Base-by-base conservation (phyloP, 1,140 invertebrate genomes). In the Drepana arcuata region DNA sequence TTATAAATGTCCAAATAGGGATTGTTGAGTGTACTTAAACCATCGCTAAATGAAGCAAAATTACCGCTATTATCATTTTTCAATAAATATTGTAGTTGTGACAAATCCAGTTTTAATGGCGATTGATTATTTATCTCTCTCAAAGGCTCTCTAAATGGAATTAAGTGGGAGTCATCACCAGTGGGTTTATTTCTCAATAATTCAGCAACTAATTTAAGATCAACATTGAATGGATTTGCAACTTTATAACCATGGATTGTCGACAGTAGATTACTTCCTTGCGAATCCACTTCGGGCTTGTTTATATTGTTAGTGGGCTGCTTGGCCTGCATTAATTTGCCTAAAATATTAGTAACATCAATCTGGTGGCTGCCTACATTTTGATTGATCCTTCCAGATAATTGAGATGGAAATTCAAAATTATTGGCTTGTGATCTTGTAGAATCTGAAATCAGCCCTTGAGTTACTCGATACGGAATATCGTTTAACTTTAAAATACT, bases 191-290 rank as follows among this genome's bases (percentile, higher is more conserved):
- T 79, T 62, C 73, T 83, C 32, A 85, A 60, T 64, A 84, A 75
- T 33, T 84, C 81, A 30, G 74, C 72, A 2, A 84, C 75, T 37
- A 84, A 39, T 60, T 75, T 80, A 2, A 84, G 43, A 51, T 84
- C 83, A 2, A 84, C 50, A 41, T 84, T 84, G 34, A 68, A 84
- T 7, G 83, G 83, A 48, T 84, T 84, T 12, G 70, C 71, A 7
- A 84, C 69, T 61, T 68, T 72, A 41, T 80, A 67, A 2, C 78
- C 81, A 60, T 84, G 77, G 14, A 85, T 79, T 1, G 66, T 83
- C 0, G 81, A 64, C 29, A 84, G 14, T 32, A 64, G 49, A 26
- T 54, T 55, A 29, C 44, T 49, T 14, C 37, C 41, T 41, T 68
- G 64, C 16, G 52, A 14, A 18, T 83, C 67, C 11, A 74, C 45